Percentiles rank a stretch among this genome's conserved stretches.
Evolutionary conservation across 1,140 invertebrate species (phyloP).

Genomic region (Paralvinella palmiformis): DNA sequence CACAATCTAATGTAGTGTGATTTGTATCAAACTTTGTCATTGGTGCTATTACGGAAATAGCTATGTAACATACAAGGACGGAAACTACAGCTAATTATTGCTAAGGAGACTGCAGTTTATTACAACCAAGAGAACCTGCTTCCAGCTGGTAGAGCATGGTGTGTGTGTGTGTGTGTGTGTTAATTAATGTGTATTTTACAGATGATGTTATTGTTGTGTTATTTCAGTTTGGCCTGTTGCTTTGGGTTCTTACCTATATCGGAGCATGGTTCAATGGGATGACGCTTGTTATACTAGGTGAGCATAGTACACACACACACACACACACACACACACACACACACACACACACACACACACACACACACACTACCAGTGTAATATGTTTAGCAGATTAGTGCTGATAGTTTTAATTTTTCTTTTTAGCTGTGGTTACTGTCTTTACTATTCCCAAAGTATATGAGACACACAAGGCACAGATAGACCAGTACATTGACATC

Average conservation of each 20-base stretch:
- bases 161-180: no score
- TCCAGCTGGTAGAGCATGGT: no score
- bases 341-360: not conserved
- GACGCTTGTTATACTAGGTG: conserved; percentile 89
- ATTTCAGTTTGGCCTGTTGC: conserved; percentile 82
- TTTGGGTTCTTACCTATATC: conserved; percentile 93
- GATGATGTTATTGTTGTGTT: not conserved
- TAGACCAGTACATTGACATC: conserved; percentile 86
- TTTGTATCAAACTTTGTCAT: no score
- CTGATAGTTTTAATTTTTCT: not conserved
- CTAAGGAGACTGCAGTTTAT: no score
- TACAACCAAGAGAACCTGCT: no score
- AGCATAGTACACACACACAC: conserved; percentile 31
- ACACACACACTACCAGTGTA: not conserved
- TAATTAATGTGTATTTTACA: no score
- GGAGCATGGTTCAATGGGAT: conserved; percentile 98
- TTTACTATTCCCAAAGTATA: conserved; percentile 97
- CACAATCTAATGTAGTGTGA: no score
- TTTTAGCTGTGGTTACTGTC: conserved; percentile 79
- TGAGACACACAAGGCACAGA: conserved; percentile 94
- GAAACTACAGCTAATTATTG: no score
- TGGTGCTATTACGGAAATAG: no score
- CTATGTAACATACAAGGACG: no score
- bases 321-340: not conserved
- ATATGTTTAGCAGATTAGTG: not conserved